phyloP scores from a whole-genome alignment of 2,888 invertebrate genomes.

The Drosophila macrothrix region DNA sequence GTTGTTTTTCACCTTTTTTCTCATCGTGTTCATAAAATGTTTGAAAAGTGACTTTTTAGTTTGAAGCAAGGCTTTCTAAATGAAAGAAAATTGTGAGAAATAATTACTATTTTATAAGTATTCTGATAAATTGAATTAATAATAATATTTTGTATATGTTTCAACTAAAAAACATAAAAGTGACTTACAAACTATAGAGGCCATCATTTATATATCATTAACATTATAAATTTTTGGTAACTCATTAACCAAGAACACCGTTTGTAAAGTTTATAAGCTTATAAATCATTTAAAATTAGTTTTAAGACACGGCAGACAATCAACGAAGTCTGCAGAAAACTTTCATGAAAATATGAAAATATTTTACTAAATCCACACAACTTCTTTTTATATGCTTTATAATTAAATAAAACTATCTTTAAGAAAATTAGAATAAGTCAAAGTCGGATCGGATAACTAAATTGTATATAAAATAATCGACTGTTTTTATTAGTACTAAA shows the following conservation, averaged over 20 bases:
- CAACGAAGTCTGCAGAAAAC: background rate
- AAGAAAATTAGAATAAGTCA: background rate
- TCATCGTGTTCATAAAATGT: background rate
- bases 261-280: background rate
- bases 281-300: background rate
- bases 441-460: background rate
- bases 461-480: background rate
- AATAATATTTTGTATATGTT: too few relatives aligned
- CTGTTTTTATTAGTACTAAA: background rate
- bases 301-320: background rate
- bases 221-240: background rate
- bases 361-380: background rate
- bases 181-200: background rate
- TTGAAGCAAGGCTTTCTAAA: background rate
- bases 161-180: background rate
- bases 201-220: background rate
- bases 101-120: background rate
- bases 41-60: background rate
- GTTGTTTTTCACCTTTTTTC: slow-evolving; percentile 6
- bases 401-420: background rate
- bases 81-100: too few relatives aligned
- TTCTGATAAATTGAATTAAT: background rate
- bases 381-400: accelerated
- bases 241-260: background rate
- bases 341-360: too few relatives aligned